Evolutionary conservation across 2,888 invertebrate genomes (phyloP).

Genomic region (Merodon equestris): DNA sequence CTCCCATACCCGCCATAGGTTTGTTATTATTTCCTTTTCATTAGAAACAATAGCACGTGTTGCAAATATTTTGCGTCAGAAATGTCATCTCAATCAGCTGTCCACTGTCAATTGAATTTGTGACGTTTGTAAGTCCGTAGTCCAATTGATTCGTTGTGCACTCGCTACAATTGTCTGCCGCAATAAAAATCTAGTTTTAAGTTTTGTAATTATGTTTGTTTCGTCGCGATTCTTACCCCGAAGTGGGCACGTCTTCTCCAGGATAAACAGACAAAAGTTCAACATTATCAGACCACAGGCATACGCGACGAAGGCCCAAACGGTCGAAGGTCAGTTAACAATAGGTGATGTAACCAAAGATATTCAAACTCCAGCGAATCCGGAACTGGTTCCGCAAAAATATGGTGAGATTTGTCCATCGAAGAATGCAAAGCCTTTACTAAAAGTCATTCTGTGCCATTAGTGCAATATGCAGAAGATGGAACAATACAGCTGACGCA

Average conservation of each 20-base stretch:
- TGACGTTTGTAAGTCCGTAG: slow-evolving; percentile 13
- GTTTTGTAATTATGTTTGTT: slow-evolving; percentile 40
- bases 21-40: slow-evolving; percentile 55
- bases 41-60: slow-evolving; percentile 4
- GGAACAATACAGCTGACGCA: slow-evolving; percentile 84
- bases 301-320: slow-evolving; percentile 43
- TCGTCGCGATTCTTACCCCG: slow-evolving; percentile 33
- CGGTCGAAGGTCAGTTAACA: slow-evolving; percentile 81
- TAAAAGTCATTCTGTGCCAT: too few species aligned
- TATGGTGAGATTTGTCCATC: slow-evolving; percentile 77
- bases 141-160: neutral
- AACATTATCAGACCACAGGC: slow-evolving; percentile 17
- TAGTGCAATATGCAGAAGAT: slow-evolving; percentile 77
- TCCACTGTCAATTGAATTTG: neutral
- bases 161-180: neutral
- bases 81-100: slow-evolving; percentile 35
- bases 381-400: slow-evolving; percentile 88
- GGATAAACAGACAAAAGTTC: slow-evolving; percentile 4
- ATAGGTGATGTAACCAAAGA: slow-evolving; percentile 87
- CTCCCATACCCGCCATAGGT: neutral
- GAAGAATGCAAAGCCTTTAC: neutral
- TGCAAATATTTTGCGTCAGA: slow-evolving; percentile 24
- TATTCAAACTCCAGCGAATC: slow-evolving; percentile 82
- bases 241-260: slow-evolving; percentile 17
- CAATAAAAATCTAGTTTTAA: slow-evolving; percentile 30